Conservation (phyloP, 2,113 vertebrate species). For the Pachycephala philippinensis region DNA sequence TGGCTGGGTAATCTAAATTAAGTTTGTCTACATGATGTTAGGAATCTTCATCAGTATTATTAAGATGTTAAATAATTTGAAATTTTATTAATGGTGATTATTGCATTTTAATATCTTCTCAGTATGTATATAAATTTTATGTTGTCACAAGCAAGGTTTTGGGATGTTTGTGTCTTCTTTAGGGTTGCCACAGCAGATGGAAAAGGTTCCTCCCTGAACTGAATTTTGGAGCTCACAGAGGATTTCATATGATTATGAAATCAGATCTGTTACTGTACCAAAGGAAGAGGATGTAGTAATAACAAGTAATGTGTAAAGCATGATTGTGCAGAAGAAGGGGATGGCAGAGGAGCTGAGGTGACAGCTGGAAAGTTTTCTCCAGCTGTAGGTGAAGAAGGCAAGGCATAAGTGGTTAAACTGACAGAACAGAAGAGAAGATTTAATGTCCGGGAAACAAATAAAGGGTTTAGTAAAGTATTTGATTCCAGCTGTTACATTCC, state of each 20-base stretch:
- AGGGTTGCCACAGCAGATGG: background rate
- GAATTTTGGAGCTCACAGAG: background rate
- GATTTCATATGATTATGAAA: background rate
- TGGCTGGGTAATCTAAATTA: background rate
- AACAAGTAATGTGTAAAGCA: background rate
- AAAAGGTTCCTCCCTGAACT: background rate
- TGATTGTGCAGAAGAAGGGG: background rate
- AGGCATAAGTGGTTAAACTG: background rate
- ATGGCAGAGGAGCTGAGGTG: background rate
- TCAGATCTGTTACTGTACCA: background rate
- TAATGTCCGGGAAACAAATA: background rate
- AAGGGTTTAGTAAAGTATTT: background rate
- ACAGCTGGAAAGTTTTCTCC: background rate
- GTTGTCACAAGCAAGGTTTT: background rate
- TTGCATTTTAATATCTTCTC: background rate
- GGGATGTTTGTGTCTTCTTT: background rate
- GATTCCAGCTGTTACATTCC: background rate
- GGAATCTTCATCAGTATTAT: background rate
- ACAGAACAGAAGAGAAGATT: background rate
- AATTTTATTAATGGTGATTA: background rate
- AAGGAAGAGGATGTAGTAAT: background rate
- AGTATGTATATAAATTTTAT: background rate
- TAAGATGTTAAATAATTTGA: background rate
- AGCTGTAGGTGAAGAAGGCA: background rate
- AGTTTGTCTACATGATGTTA: background rate